These are phyloP conservation scores for Rhadina sibilatrix DNA, from an alignment of 2,113 vertebrate genomes.

Conservation along the genomic window DNA sequence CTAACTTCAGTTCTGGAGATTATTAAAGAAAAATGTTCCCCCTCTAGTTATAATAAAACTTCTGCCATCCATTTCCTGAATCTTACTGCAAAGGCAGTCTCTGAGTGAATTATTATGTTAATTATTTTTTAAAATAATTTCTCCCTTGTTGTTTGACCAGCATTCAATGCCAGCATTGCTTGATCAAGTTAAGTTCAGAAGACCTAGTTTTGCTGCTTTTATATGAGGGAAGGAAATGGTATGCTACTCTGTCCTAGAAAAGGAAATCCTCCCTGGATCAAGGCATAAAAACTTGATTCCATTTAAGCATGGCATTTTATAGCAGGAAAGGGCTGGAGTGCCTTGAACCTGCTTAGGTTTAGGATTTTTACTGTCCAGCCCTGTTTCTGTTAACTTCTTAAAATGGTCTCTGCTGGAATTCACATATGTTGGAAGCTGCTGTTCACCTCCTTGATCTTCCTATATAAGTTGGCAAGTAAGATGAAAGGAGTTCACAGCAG, in stretches of 20 bases:
- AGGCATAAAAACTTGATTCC: conserved; percentile 15
- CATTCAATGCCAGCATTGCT: background rate
- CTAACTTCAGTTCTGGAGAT: conserved; percentile 40
- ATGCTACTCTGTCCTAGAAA: conserved; percentile 25
- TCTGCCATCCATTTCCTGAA: conserved; percentile 4
- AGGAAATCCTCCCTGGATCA: conserved; percentile 25
- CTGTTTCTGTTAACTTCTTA: background rate
- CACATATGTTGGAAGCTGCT: background rate
- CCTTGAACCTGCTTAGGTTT: background rate
- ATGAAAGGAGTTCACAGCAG: background rate
- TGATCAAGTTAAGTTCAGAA: conserved; percentile 9
- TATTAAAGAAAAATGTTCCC: conserved; percentile 37
- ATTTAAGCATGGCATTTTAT: background rate
- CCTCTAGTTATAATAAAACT: conserved; percentile 53
- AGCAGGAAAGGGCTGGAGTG: background rate
- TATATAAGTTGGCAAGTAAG: background rate
- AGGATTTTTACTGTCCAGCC: background rate
- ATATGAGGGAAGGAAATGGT: conserved; percentile 28
- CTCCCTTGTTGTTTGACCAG: background rate
- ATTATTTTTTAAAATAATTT: background rate
- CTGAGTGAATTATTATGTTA: background rate
- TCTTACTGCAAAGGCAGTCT: background rate
- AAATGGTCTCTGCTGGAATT: background rate
- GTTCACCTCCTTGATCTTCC: background rate
- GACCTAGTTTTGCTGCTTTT: conserved; percentile 24